phyloP scores from a whole-genome alignment of 1,140 invertebrate species.

The Venturia canescens region DNA sequence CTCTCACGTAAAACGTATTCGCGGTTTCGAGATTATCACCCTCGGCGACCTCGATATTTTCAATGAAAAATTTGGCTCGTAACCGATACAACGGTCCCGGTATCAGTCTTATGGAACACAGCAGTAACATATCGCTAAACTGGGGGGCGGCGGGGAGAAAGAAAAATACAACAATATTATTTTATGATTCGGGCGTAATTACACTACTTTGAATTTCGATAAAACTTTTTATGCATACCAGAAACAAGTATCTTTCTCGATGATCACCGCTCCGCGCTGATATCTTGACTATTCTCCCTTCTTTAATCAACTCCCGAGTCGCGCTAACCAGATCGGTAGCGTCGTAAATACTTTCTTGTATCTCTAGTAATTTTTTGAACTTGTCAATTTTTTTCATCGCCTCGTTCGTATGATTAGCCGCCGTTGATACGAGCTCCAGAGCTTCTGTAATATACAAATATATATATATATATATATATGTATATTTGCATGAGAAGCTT shows the following conservation, averaged over 20 bases:
- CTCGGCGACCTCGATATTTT: slow-evolving; percentile 80
- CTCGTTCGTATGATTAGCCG: slow-evolving; percentile 87
- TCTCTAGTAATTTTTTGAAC: slow-evolving; percentile 75
- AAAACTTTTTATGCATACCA: too few species aligned
- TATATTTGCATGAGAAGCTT: too few species aligned
- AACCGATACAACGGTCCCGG: slow-evolving; percentile 77
- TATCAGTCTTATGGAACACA: slow-evolving; percentile 78
- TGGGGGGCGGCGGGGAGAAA: slow-evolving; percentile 63
- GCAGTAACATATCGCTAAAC: slow-evolving; percentile 85
- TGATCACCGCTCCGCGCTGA: slow-evolving; percentile 81
- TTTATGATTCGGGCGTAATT: too few species aligned
- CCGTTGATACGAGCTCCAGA: slow-evolving; percentile 83
- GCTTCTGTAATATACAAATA: slow-evolving; percentile 79
- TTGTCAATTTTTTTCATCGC: slow-evolving; percentile 80
- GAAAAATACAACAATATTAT: slow-evolving; percentile 35
- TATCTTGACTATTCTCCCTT: slow-evolving; percentile 84
- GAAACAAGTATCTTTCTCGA: slow-evolving; percentile 84
- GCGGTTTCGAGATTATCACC: slow-evolving; percentile 81
- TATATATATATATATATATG: too few species aligned
- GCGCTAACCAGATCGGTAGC: slow-evolving; percentile 84
- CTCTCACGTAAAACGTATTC: slow-evolving; percentile 83
- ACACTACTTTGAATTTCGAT: too few species aligned
- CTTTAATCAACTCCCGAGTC: slow-evolving; percentile 82
- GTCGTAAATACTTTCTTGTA: slow-evolving; percentile 76
- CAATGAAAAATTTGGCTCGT: slow-evolving; percentile 79